These are phyloP conservation scores for Xenopus tropicalis DNA, from an alignment of 2,113 vertebrate species.

Conservation along the genomic window DNA sequence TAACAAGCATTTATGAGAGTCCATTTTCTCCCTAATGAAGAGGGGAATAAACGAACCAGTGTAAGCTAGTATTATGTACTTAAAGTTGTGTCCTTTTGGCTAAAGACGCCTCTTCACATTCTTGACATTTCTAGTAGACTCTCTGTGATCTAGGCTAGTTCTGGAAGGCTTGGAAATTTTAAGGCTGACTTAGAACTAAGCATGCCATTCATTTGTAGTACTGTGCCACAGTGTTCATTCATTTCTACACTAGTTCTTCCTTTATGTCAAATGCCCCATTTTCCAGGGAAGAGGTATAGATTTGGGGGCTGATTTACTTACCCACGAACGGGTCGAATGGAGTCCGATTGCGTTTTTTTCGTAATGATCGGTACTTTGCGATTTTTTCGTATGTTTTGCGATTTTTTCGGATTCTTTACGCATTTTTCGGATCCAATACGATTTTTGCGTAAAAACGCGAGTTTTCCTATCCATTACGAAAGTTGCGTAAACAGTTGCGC, in stretches of 20 bases:
- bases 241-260: slow-evolving; percentile 66
- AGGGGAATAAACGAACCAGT: slow-evolving; percentile 96
- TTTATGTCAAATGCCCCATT: slow-evolving; percentile 38
- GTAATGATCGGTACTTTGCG: too few species aligned
- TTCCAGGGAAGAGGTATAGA: too few species aligned
- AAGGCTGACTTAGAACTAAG: slow-evolving; percentile 71
- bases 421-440: too few species aligned
- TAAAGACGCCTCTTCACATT: slow-evolving; percentile 79
- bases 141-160: slow-evolving; percentile 76
- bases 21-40: slow-evolving; percentile 99
- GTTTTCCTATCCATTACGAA: too few species aligned
- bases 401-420: too few species aligned
- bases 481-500: too few species aligned
- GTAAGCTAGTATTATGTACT: slow-evolving; percentile 91
- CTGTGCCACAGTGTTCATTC: slow-evolving; percentile 73
- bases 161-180: slow-evolving; percentile 66
- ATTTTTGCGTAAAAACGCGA: too few species aligned
- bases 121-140: slow-evolving; percentile 81
- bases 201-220: slow-evolving; percentile 72
- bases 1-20: slow-evolving; percentile 99
- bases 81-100: slow-evolving; percentile 89
- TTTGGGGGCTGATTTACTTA: too few species aligned
- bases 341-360: too few species aligned
- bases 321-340: too few species aligned
- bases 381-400: too few species aligned